Base-by-base conservation (phyloP, 2,888 invertebrate species). In the Iphiclides podalirius region DNA sequence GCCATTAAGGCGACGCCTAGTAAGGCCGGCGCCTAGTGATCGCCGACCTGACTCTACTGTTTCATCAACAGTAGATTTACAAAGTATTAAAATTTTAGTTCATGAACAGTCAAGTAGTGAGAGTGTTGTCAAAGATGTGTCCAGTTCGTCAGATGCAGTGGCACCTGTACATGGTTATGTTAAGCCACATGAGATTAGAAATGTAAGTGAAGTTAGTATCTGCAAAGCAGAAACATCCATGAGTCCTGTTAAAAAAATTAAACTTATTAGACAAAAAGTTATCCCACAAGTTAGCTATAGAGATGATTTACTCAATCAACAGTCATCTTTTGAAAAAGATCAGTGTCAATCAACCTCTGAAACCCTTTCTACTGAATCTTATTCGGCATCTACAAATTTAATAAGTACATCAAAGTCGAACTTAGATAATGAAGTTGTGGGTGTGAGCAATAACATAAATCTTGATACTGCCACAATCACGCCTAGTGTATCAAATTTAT, bases 141-240 rank as follows among this genome's bases (percentile, higher is more conserved):
- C 88, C 53, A 88, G 88, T 71, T 88, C 88, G 38, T 88, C 88
- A 38, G 88, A 88, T 70, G 78, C 81, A 57, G 74, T 87, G 61
- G 64, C 75, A 59, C 62, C 65, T 67, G 64, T 72, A 70, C 72
- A 78, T 68, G 76, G 74, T 79, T 80, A 75, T 74, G 66, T 72
- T 62, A 82, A 78, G 64, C 74, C 75, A 64, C 79, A 83, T 72
- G 81, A 82, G 73, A 79, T 77, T 80, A 83, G 78, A 74, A 79
- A 75, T 75, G 63, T 84, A 76, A 84, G 78, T 75, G 86, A 84
- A 75, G 71, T 82, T 67, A 86, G 78, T 79, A 72, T 86, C 75
- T 85, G 86, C 79, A 81, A 84, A 83, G 85, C 87, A 75, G 88
- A 88, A 74, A 81, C 84, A 47, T 84, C 86, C 48, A 65, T 75